A percentile compares a stretch with the other conserved stretches of the same genome.
Conservation (phyloP, 2,797 vertebrate species). For the Hippocampus kuda region DNA sequence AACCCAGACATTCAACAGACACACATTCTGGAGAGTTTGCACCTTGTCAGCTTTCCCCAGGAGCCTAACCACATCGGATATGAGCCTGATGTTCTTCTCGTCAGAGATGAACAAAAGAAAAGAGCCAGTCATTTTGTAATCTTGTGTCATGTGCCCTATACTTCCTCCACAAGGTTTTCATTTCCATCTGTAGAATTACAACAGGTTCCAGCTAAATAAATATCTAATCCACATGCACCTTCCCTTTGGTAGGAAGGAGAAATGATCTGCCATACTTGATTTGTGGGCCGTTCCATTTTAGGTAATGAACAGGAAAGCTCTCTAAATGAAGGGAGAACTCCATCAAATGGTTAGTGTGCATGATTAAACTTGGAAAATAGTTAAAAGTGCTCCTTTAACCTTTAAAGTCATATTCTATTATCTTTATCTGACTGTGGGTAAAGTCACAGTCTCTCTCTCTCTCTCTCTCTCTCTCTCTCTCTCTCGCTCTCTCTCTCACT, state of each 20-base stretch:
- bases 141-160: slow-evolving; percentile 12
- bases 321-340: slow-evolving; percentile 36
- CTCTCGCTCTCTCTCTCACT: neutral
- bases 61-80: neutral
- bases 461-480: neutral
- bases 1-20: neutral
- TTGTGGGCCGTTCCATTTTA: slow-evolving; percentile 59
- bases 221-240: slow-evolving; percentile 64
- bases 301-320: slow-evolving; percentile 58
- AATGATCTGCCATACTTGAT: slow-evolving; percentile 60
- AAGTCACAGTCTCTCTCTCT: slow-evolving; percentile 8
- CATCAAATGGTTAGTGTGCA: slow-evolving; percentile 46
- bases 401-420: slow-evolving; percentile 56
- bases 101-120: slow-evolving; percentile 26
- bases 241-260: slow-evolving; percentile 44
- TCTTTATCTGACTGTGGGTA: slow-evolving; percentile 43
- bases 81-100: slow-evolving; percentile 15
- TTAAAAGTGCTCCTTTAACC: slow-evolving; percentile 53
- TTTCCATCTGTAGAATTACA: slow-evolving; percentile 42
- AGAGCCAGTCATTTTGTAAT: slow-evolving; percentile 26
- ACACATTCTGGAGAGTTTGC: neutral
- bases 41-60: neutral
- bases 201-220: slow-evolving; percentile 67
- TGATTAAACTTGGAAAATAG: slow-evolving; percentile 58
- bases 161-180: slow-evolving; percentile 1